phyloP scores from a whole-genome alignment of 30 jellyfish, hydroid and myxozoan species.

The Turritopsis dohrnii region DNA sequence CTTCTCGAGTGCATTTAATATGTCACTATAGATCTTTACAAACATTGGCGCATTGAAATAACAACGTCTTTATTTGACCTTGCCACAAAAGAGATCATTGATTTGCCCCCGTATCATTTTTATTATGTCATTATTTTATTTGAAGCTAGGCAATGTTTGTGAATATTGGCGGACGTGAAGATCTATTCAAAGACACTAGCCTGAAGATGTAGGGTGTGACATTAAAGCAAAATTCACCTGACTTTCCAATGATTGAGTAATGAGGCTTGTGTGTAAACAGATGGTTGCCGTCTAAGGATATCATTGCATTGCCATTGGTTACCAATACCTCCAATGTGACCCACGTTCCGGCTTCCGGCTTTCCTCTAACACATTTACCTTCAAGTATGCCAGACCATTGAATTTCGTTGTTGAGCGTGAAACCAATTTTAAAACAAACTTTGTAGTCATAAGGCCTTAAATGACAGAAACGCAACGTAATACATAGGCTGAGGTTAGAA shows the following conservation, averaged over 20 bases:
- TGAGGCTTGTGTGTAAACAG: conserved; percentile 50
- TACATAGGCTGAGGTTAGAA: no score
- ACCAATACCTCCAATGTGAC: conserved; percentile 44
- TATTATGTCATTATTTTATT: no score
- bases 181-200: no score
- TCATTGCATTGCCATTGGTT: conserved; percentile 37
- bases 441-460: conserved; percentile 43
- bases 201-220: no score
- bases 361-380: conserved; percentile 63
- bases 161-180: no score
- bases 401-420: conserved; percentile 55
- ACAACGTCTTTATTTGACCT: no score
- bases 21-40: no score
- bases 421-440: conserved; percentile 56
- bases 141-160: no score
- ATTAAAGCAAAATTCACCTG: conserved; percentile 36
- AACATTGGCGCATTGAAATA: no score
- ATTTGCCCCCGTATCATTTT: no score
- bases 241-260: conserved; percentile 50
- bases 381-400: conserved; percentile 49
- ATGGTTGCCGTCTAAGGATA: conserved; percentile 53
- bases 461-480: background rate
- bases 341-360: conserved; percentile 60
- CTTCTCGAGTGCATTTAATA: no score
- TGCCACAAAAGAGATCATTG: no score